Evolutionary conservation across 2,113 vertebrate genomes (phyloP).

Genomic region (Athene noctua): DNA sequence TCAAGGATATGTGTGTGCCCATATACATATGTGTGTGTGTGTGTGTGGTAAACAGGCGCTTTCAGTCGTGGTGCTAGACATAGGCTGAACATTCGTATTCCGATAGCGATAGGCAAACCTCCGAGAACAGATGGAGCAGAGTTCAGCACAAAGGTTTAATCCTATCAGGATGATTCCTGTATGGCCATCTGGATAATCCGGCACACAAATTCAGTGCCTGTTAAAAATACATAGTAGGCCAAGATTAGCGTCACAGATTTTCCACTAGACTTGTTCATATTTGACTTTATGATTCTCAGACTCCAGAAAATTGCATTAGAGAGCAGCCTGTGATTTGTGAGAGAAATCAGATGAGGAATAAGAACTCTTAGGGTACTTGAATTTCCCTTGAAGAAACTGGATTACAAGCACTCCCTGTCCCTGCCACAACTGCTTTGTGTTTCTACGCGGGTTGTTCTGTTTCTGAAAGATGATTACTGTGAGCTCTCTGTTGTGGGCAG

Average conservation of each 20-base stretch:
- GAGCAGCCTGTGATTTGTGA: slow-evolving; percentile 71
- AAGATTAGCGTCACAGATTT: slow-evolving; percentile 90
- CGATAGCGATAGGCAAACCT: slow-evolving; percentile 68
- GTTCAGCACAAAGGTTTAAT: slow-evolving; percentile 95
- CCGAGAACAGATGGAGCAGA: slow-evolving; percentile 88
- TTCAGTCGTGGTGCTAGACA: slow-evolving; percentile 26
- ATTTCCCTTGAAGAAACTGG: slow-evolving; percentile 78
- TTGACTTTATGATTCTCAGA: slow-evolving; percentile 78
- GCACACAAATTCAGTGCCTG: slow-evolving; percentile 86
- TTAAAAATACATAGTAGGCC: slow-evolving; percentile 87
- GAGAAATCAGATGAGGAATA: slow-evolving; percentile 73
- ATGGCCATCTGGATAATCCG: slow-evolving; percentile 95
- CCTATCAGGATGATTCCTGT: slow-evolving; percentile 95
- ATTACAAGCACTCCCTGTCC: slow-evolving; percentile 66
- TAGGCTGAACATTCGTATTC: slow-evolving; percentile 71
- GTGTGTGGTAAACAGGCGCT: slow-evolving; percentile 2
- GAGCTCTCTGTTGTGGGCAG: slow-evolving; percentile 34
- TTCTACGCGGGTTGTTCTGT: slow-evolving; percentile 28
- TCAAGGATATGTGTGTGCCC: not conserved
- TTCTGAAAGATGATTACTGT: slow-evolving; percentile 27
- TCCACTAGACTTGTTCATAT: slow-evolving; percentile 86
- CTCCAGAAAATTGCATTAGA: slow-evolving; percentile 81
- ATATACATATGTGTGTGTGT: not conserved
- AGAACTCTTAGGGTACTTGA: slow-evolving; percentile 62
- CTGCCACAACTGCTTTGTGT: slow-evolving; percentile 74